Evolutionary conservation across 2,888 invertebrate species (phyloP), one percentile per base, ranked within the genome.

Genomic region (Cybosia mesomella): DNA sequence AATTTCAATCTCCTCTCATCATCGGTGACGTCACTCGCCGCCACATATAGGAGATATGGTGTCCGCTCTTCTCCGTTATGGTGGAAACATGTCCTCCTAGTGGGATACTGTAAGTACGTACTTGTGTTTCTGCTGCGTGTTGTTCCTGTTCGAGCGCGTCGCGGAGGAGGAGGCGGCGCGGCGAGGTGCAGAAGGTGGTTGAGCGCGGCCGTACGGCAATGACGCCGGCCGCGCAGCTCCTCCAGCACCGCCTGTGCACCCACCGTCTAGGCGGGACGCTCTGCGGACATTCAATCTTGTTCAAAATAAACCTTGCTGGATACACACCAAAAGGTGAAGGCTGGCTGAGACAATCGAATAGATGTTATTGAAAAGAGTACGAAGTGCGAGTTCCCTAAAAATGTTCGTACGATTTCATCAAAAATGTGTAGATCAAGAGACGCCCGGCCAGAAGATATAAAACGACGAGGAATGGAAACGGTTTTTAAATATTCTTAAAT

Each of bases 161-260:
- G 87, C 96, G 0, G 97, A 97, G 32, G 97, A 96, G 18, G 97
- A 97, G 7, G 96, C 96, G 18, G 97, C 97, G 73, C 97, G 93
- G 76, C 97, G 95, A 28, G 95, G 93, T 2, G 93, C 92, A 61
- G 95, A 87, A 22, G 95, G 91, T 0, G 94, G 91, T 21, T 91
- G 82, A 32, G 91, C 85, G 54, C 95, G 95, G 24, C 96, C 96
- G 88, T 97, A 97, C 24, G 97, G 97, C 77, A 97, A 89, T 73
- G 97, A 97, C 77, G 97, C 96, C 0, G 97, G 97, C 68, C 97
- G 96, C 89, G 91, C 90, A 87, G 95, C 79, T 74, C 65, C 66
- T 1, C 90, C 65, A 76, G 89, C 89, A 13, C 58, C 58, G 0
- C 90, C 65, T 77, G 89, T 89, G 21, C 58, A 90, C 60, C 77